These are phyloP conservation scores for Heliornis fulica DNA, from an alignment of 2,113 vertebrate species.

Conservation along the genomic window DNA sequence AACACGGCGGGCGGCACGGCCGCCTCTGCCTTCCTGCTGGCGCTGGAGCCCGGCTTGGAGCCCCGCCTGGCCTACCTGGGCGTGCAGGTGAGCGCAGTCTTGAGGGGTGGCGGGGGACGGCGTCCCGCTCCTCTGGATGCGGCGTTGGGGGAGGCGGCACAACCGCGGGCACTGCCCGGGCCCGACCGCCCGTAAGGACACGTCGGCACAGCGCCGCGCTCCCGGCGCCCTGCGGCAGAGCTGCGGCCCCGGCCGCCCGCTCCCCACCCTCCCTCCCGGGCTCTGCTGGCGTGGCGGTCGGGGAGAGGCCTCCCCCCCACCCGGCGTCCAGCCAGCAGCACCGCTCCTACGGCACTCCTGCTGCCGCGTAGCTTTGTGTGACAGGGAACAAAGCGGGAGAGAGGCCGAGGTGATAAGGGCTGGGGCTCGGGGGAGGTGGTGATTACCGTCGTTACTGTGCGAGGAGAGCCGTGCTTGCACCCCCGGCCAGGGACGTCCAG, in stretches of 20 bases:
- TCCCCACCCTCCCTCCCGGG: too few relatives aligned
- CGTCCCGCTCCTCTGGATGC: too few relatives aligned
- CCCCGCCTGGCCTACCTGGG: constrained; percentile 87
- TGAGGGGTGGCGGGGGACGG: not conserved
- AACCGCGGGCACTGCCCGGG: not conserved
- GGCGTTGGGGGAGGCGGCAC: not conserved
- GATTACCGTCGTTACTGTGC: rapidly evolving
- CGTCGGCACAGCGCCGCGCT: constrained; percentile 50
- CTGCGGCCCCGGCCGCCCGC: not conserved
- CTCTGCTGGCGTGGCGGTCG: not conserved
- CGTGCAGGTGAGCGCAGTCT: constrained; percentile 30
- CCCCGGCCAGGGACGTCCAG: too few relatives aligned
- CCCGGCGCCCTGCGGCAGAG: not conserved
- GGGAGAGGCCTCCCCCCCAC: not conserved
- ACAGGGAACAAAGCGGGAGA: not conserved
- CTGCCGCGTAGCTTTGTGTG: not conserved
- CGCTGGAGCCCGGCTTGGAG: constrained; percentile 85
- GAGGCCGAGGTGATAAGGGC: rapidly evolving
- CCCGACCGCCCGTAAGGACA: not conserved
- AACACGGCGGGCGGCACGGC: constrained; percentile 74
- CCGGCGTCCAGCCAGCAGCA: not conserved
- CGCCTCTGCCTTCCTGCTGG: constrained; percentile 80
- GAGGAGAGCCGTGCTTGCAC: not conserved
- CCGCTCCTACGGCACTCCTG: not conserved
- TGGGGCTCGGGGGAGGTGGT: too few relatives aligned